Base-by-base conservation (phyloP, 1,140 invertebrate genomes). In the Heterodera carotae region DNA sequence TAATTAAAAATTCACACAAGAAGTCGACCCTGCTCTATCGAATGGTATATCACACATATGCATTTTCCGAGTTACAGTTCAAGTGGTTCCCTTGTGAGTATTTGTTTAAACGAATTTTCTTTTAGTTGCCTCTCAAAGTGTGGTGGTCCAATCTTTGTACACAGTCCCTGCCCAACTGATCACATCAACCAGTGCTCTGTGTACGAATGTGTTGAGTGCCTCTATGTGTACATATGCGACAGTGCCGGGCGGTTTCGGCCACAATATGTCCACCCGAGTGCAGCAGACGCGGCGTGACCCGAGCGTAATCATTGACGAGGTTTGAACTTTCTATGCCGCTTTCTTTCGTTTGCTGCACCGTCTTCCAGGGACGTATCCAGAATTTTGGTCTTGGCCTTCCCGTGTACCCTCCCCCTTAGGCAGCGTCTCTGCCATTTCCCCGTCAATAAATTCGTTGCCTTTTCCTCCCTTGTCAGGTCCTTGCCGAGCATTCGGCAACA, bases 211-310 rank as follows among this genome's bases (percentile, higher is more conserved):
- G 10, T 62, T 64, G 18, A 62, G 59, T 25, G 39, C 72, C 12
- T 18, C 15, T 56, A 18, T 56, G 29, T 59, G 25, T 10, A 36
- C 48, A 31, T 73, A 53, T 31, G n/a, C 72, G 18, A 33, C 72
- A 15, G 56, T 74, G 15, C 72, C 72, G 1, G 72, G 72, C 33
- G 72, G 72, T 31, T 62, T 74, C 27, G 72, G 72, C 27, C 72
- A 74, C 25, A 74, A 74, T 34, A 74, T 81, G 27, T 78, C 80
- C 29, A 70, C 75, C 31, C 73, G 80, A 64, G 76, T 81, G 27
- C 80, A 81, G 72, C 73, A 69, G 56, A 81, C 80, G 36, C 43
- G 80, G 7, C 71, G 64, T 48, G 80, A 81, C 69, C 78, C 80
- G 15, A 64, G 80, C 3, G 59, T 36, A 25, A 75, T 82, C n/a